A percentile compares a stretch with the other conserved stretches of the same genome.
phyloP scores from a whole-genome alignment of 2,113 vertebrate genomes.

The Xiphorhynchus elegans region DNA sequence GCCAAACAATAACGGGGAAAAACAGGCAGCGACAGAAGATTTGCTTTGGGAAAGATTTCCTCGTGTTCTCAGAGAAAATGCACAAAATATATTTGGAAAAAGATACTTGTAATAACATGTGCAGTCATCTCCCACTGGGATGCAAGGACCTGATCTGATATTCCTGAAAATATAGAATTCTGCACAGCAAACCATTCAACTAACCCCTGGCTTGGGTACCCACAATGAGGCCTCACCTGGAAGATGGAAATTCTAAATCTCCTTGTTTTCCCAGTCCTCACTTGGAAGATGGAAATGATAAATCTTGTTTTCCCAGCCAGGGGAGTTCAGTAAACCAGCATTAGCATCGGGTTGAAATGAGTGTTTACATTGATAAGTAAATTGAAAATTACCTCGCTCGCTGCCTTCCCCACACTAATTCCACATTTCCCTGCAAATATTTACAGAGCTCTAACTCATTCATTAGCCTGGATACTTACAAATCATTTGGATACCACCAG shows the following conservation, averaged over 20 bases:
- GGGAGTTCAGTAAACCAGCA: neutral
- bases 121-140: neutral
- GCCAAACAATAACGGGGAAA: neutral
- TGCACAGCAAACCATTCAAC: neutral
- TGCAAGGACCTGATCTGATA: neutral
- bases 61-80: neutral
- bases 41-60: neutral
- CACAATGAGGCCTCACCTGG: neutral
- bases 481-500: slow-evolving; percentile 17
- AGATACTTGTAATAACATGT: neutral
- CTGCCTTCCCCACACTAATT: slow-evolving; percentile 18
- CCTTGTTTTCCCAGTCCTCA: neutral
- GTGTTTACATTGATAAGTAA: slow-evolving; percentile 51
- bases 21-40: neutral
- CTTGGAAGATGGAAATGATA: neutral
- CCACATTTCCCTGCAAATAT: slow-evolving; percentile 50
- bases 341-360: slow-evolving; percentile 9
- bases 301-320: neutral
- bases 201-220: neutral
- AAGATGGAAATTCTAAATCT: neutral
- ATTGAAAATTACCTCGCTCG: slow-evolving; percentile 40
- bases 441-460: slow-evolving; percentile 31
- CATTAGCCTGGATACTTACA: slow-evolving; percentile 39
- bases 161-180: neutral
- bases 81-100: neutral